These are phyloP conservation scores for Helicoverpa zea DNA, from an alignment of 1,140 invertebrate genomes.

Conservation along the genomic window DNA sequence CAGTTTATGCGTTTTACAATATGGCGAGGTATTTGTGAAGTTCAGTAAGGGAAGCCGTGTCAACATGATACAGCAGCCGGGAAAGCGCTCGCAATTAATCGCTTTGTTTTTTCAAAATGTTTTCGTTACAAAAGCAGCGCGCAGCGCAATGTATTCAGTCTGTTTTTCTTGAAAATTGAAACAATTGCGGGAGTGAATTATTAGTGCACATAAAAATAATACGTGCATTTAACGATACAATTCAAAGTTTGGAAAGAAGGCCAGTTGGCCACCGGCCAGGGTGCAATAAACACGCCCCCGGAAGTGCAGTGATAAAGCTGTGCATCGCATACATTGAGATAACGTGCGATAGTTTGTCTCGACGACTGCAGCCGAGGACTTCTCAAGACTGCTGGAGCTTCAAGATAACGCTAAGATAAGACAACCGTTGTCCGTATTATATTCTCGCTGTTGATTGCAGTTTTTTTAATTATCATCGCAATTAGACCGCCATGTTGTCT, in stretches of 20 bases:
- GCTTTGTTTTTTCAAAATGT: constrained; percentile 65
- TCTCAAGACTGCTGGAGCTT: not conserved
- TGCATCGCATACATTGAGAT: constrained; percentile 56
- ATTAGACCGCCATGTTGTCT: constrained; percentile 16
- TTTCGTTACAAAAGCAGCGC: constrained; percentile 17
- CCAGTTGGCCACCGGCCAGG: constrained; percentile 76
- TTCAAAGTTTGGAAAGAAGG: constrained; percentile 65
- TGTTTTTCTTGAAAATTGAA: constrained; percentile 64
- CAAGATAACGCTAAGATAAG: not conserved
- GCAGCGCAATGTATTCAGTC: constrained; percentile 32
- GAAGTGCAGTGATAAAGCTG: constrained; percentile 62
- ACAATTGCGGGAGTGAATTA: constrained; percentile 67
- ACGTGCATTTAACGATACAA: constrained; percentile 70
- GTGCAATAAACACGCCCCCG: constrained; percentile 63
- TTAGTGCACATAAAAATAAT: constrained; percentile 64
- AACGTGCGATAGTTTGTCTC: constrained; percentile 46
- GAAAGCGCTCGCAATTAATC: constrained; percentile 59
- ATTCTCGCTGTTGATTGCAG: not conserved
- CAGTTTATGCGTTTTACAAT: constrained; percentile 15
- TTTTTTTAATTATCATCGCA: not conserved
- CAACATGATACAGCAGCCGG: not conserved
- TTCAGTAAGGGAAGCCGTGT: constrained; percentile 10
- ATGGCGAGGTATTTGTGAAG: not conserved
- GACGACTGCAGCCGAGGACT: not conserved
- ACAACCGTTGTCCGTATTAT: not conserved